These are phyloP conservation scores for Tadarida brasiliensis DNA, from an alignment of 2,797 vertebrate genomes.

Conservation along the genomic window DNA sequence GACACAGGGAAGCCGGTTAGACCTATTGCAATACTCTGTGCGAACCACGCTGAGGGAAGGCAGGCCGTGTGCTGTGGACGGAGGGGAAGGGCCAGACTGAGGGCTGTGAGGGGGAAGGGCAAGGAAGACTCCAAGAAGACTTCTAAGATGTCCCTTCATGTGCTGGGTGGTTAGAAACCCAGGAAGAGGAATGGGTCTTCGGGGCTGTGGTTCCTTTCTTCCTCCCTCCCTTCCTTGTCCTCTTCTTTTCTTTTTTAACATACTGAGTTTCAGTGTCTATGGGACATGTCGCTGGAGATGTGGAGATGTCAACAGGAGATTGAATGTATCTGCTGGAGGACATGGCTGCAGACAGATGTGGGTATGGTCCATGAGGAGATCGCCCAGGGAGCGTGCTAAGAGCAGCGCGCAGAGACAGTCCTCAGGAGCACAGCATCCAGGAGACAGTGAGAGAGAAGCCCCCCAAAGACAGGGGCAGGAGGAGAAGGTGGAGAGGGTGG, in stretches of 20 bases:
- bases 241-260: neutral
- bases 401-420: neutral
- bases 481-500: neutral
- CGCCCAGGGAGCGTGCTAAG: neutral
- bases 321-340: neutral
- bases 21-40: neutral
- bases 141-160: neutral
- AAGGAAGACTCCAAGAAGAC: neutral
- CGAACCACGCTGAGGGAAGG: accelerated
- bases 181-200: neutral
- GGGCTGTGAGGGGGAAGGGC: neutral
- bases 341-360: neutral
- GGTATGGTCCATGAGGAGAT: neutral
- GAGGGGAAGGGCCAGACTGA: neutral
- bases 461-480: neutral
- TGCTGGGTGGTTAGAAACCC: neutral
- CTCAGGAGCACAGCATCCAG: neutral
- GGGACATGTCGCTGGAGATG: neutral
- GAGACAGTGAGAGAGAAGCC: neutral
- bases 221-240: no score
- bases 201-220: accelerated
- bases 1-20: neutral
- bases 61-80: neutral
- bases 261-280: neutral
- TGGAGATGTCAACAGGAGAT: neutral